These are phyloP conservation scores for Phalacrocorax brasilianus DNA, from an alignment of 2,113 vertebrate genomes.

Conservation along the genomic window DNA sequence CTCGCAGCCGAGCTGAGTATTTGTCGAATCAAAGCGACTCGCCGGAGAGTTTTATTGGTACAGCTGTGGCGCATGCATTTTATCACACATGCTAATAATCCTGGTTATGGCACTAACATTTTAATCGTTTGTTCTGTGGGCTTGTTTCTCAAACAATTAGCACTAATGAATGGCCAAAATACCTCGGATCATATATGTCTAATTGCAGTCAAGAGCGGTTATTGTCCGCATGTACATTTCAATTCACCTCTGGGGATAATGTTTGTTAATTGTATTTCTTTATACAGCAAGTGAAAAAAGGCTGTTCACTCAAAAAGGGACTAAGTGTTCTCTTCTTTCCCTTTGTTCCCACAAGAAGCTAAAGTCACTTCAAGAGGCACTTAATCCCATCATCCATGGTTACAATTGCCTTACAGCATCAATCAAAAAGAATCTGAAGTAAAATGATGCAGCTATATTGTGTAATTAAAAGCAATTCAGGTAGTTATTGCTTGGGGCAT, in stretches of 20 bases:
- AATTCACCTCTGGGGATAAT: slow-evolving; percentile 84
- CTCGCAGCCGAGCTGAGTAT: slow-evolving; percentile 60
- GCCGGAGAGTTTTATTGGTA: slow-evolving; percentile 68
- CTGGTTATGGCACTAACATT: slow-evolving; percentile 76
- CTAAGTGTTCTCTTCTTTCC: slow-evolving; percentile 83
- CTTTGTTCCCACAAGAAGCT: slow-evolving; percentile 91
- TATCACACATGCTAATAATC: slow-evolving; percentile 82
- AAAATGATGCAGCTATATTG: slow-evolving; percentile 88
- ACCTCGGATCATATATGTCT: slow-evolving; percentile 86
- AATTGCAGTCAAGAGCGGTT: slow-evolving; percentile 84
- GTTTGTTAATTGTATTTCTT: slow-evolving; percentile 89
- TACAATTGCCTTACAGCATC: slow-evolving; percentile 91
- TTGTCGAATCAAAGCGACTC: slow-evolving; percentile 67
- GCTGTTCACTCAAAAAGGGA: slow-evolving; percentile 78
- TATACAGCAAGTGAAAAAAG: slow-evolving; percentile 74
- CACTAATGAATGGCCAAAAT: slow-evolving; percentile 84
- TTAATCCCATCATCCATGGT: slow-evolving; percentile 97
- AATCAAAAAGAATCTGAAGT: slow-evolving; percentile 88
- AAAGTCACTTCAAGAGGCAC: slow-evolving; percentile 96
- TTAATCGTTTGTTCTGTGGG: slow-evolving; percentile 84
- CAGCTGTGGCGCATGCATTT: slow-evolving; percentile 70
- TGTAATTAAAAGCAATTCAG: slow-evolving; percentile 94
- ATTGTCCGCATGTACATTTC: slow-evolving; percentile 79
- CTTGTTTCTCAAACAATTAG: slow-evolving; percentile 88
- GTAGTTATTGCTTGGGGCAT: slow-evolving; percentile 86